phyloP scores from a whole-genome alignment of 2,888 invertebrate genomes.

The Trachelus tabidus region DNA sequence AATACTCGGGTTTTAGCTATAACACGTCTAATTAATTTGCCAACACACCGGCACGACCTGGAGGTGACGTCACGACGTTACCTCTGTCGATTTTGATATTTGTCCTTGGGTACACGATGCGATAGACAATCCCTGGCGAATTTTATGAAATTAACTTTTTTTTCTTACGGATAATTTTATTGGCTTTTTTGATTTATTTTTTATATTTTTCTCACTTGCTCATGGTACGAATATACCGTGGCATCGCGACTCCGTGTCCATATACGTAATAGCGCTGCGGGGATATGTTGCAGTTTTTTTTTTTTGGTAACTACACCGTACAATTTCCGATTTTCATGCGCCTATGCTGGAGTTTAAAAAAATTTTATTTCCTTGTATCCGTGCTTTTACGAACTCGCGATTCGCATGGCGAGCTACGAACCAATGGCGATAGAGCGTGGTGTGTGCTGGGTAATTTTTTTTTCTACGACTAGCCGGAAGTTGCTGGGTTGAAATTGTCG shows the following conservation, averaged over 20 bases:
- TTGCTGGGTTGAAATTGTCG: neutral
- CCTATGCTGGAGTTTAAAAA: neutral
- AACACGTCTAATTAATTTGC: conserved; percentile 23
- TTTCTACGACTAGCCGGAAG: neutral
- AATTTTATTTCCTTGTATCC: neutral
- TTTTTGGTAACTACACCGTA: neutral
- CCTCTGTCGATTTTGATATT: neutral
- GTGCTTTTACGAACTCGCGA: neutral
- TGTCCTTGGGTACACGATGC: neutral
- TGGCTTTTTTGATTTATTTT: neutral
- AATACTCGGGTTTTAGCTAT: neutral
- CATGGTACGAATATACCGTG: neutral
- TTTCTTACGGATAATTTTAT: no score
- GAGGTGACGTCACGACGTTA: neutral
- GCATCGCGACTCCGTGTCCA: neutral
- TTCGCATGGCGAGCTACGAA: neutral
- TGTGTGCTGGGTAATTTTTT: neutral
- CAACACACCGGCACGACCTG: neutral
- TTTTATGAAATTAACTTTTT: no score
- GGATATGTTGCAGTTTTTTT: neutral
- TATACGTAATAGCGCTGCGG: neutral
- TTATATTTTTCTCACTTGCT: neutral
- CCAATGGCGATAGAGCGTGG: neutral
- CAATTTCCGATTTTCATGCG: neutral
- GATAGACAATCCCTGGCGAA: no score